Conservation (phyloP, 2,113 vertebrate species). For the Anarhynchus alexandrinus region DNA sequence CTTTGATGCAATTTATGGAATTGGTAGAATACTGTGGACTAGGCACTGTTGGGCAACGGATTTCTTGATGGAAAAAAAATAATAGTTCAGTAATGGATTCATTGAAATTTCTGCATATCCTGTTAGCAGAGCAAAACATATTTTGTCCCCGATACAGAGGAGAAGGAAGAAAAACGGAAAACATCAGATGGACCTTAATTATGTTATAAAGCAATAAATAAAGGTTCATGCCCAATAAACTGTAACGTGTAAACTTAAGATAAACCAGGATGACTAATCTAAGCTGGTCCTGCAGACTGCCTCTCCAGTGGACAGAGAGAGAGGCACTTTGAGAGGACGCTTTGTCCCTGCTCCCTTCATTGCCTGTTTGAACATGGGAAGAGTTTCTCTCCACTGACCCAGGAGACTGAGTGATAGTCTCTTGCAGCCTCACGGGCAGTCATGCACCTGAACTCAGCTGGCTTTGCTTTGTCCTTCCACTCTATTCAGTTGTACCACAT, state of each 20-base stretch:
- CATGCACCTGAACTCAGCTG: background rate
- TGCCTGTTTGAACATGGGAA: background rate
- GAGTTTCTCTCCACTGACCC: background rate
- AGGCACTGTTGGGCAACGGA: background rate
- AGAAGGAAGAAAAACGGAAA: background rate
- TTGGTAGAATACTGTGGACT: background rate
- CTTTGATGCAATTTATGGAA: constrained; percentile 36
- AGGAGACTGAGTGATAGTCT: background rate
- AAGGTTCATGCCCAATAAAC: background rate
- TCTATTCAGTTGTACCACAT: background rate
- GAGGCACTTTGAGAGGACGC: background rate
- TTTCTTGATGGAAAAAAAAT: background rate
- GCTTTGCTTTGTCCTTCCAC: background rate
- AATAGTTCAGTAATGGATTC: background rate
- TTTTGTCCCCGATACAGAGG: background rate
- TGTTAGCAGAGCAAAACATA: background rate
- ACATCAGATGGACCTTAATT: background rate
- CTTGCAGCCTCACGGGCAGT: accelerated
- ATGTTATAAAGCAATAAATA: background rate
- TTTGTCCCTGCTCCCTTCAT: background rate
- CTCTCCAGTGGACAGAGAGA: background rate
- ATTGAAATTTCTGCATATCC: background rate
- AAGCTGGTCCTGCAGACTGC: background rate
- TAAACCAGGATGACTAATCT: background rate
- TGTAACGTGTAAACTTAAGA: background rate